Conservation (phyloP, 2,797 vertebrate genomes). For the Ataeniobius toweri region DNA sequence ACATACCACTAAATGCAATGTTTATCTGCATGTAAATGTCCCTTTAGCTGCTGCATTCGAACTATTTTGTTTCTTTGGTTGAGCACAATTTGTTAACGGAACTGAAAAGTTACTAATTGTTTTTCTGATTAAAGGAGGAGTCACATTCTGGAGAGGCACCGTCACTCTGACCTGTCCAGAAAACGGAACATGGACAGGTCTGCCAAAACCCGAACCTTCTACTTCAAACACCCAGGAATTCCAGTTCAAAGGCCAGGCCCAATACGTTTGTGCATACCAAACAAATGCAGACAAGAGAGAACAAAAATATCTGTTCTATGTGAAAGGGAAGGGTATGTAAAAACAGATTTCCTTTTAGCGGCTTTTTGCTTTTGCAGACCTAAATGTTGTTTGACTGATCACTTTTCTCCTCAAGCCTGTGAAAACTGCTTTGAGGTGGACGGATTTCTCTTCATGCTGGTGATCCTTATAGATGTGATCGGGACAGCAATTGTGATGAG, state of each 20-base stretch:
- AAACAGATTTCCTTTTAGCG: neutral
- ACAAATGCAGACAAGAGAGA: accelerated
- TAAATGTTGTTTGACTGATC: neutral
- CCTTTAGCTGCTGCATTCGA: neutral
- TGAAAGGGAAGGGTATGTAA: constrained; percentile 68
- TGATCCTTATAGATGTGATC: constrained; percentile 45
- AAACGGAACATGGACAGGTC: accelerated
- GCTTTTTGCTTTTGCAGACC: accelerated
- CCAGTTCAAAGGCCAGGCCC: accelerated
- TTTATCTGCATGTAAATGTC: accelerated
- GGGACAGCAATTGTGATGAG: constrained; percentile 51
- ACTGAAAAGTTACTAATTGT: neutral
- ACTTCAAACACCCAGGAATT: accelerated
- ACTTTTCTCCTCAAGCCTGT: constrained; percentile 62
- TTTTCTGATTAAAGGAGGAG: neutral
- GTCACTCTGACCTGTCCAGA: constrained; percentile 51
- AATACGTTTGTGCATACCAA: neutral
- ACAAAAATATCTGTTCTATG: constrained; percentile 53
- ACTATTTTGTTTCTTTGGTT: neutral
- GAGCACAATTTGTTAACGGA: neutral
- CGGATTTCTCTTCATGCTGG: accelerated
- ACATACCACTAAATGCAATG: accelerated
- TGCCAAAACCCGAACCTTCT: accelerated
- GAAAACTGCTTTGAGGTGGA: constrained; percentile 66
- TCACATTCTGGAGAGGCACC: accelerated